Evolutionary conservation across 2,888 invertebrate genomes (phyloP), one percentile per base, ranked within the genome.

Genomic region (Ichneumon xanthorius): DNA sequence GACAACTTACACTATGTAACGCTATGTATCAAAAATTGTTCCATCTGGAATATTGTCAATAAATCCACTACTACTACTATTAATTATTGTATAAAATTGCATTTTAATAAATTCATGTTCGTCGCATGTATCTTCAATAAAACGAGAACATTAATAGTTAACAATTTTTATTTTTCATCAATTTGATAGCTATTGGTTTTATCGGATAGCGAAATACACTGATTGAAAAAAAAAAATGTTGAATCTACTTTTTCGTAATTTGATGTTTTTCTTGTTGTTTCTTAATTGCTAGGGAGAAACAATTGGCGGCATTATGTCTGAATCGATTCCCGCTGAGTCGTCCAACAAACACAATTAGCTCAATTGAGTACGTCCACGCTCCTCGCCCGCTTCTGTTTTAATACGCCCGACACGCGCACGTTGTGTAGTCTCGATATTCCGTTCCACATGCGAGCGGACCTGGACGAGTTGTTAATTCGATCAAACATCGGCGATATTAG

Each of bases 291-390:
- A 7, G 61, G 70, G 40, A 65, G 48, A 68, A 73, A 73, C 58
- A 70, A 22, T 48, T 65, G 72, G 30, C 73, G 37, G 72, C 65
- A 58, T 73, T 80, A 86, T 45, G 40, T 71, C 76, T 75, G 87
- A 83, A 75, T 87, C 84, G 85, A 86, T 83, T 88, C 75, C 76
- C 82, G 85, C 70, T 80, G 82, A 83, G 83, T 88, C 68, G 86
- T 82, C 87, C 90, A 89, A 92, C 89, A 89, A 90, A 90, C 88
- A 87, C 88, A 92, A 92, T 92, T 92, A 92, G 90, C 68, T 89
- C 92, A 91, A 92, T 92, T 92, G 92, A 88, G 86, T 22, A 88
- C 86, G 58, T 85, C 80, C 83, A 85, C 85, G 89, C 87, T 85
- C 86, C 85, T 88, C 71, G 82, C 87, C 88, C 88, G 80, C 85